These are phyloP conservation scores for Ptiloglossa arizonensis DNA, from an alignment of 1,140 invertebrate genomes.

Conservation along the genomic window DNA sequence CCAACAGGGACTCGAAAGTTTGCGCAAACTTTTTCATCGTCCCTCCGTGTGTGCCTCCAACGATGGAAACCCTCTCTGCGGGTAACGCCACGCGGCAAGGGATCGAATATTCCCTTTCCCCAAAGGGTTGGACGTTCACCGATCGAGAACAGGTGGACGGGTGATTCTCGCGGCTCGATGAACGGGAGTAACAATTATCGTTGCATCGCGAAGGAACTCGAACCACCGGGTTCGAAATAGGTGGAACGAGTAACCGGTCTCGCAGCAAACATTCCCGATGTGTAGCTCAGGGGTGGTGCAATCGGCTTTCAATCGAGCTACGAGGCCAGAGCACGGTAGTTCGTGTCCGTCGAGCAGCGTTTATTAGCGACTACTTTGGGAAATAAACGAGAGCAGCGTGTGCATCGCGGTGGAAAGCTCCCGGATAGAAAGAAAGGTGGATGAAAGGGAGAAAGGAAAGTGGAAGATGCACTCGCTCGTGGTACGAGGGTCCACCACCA, in stretches of 20 bases:
- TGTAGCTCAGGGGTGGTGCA: slow-evolving; percentile 32
- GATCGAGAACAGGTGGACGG: neutral
- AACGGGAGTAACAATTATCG: neutral
- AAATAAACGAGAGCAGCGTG: slow-evolving; percentile 56
- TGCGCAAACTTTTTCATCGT: too few species aligned
- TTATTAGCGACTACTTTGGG: slow-evolving; percentile 63
- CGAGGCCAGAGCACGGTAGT: slow-evolving; percentile 7
- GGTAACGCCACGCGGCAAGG: too few species aligned
- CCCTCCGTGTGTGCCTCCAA: too few species aligned
- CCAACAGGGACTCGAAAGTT: too few species aligned
- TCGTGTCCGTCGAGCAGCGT: slow-evolving; percentile 55
- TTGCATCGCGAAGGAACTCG: neutral
- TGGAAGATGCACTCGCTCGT: neutral
- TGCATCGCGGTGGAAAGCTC: slow-evolving; percentile 17
- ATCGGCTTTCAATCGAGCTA: slow-evolving; percentile 62
- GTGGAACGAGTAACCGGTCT: too few species aligned
- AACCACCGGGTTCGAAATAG: too few species aligned
- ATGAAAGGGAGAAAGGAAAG: slow-evolving; percentile 10
- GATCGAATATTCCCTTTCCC: too few species aligned
- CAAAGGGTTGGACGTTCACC: neutral
- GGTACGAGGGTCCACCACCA: neutral
- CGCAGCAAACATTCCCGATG: slow-evolving; percentile 44
- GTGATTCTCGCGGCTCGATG: neutral
- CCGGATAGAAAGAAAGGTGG: neutral
- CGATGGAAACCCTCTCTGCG: too few species aligned